Base-by-base conservation (phyloP, 23 tunicate genomes). In the Halocynthia aurantium region DNA sequence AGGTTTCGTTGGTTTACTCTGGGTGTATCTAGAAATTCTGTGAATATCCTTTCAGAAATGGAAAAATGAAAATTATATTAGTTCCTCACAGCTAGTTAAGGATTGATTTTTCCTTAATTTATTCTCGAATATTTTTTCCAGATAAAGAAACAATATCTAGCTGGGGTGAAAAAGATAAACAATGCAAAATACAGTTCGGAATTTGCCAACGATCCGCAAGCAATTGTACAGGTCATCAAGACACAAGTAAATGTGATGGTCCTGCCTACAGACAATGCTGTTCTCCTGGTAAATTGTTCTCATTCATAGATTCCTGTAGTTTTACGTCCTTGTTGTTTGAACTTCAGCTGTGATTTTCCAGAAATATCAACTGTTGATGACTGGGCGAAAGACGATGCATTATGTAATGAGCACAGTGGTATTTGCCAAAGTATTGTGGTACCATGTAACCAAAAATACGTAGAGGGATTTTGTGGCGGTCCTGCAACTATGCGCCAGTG, bases 251-350 rank as follows among this genome's bases (percentile, higher is more conserved):
- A 40, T 82, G 86, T 21, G 71, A 70, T 52, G 86, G 86, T 11
- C 86, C 86, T 8, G 50, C 72, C 15, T 64, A 73, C 51, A 50
- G 86, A 8, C 50, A 75, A 17, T 82, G 86, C 60, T 82, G 86
- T 54, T 8, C 51, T 10, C 83, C 76, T 17, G 50, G 83, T 77
- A 77, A 55, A 53, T 2, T 67, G 17, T 58, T 2, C n/a, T 58
- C 4, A 58, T 4, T 58, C 63, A 58, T 13, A 58, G 44, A 31
- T 31, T 31, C 44, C 44, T 31, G 44, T 31, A 31, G 44, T 31
- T 31, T 31, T 31, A 31, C 44, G 4, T 31, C 44, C 44, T 31
- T 31, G 44, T 31, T 4, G 44, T 31, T 31, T 31, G 44, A 31
- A 31, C 44, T 31, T 31, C 44, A 4, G 44, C 44, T 31, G 44